These are phyloP conservation scores for Colistium nudipinnis DNA, from an alignment of 2,113 vertebrate species.

Conservation along the genomic window DNA sequence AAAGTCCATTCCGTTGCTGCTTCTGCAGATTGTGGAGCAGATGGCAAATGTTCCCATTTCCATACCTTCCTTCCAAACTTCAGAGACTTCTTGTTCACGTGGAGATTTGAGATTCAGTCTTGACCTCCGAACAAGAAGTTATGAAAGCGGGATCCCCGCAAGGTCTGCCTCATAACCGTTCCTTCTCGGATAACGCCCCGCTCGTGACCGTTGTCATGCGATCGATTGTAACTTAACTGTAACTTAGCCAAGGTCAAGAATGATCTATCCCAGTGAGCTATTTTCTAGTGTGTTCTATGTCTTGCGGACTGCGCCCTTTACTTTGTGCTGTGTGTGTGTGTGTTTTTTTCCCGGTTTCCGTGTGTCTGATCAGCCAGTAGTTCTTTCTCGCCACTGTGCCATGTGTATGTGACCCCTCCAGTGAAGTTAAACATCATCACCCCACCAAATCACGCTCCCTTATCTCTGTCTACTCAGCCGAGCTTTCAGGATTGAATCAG, in stretches of 20 bases:
- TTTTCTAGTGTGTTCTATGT: constrained; percentile 10
- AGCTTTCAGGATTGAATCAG: constrained; percentile 62
- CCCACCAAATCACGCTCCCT: constrained; percentile 53
- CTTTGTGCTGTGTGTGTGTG: constrained; percentile 19
- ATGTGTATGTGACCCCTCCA: constrained; percentile 25
- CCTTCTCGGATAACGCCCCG: too few relatives aligned
- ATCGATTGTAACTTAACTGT: too few relatives aligned
- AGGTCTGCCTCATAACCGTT: background rate
- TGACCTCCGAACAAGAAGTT: background rate
- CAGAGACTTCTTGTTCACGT: background rate
- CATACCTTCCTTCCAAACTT: background rate
- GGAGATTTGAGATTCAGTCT: background rate
- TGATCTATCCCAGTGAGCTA: background rate
- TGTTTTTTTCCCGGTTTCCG: too few relatives aligned
- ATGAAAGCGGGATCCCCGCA: background rate
- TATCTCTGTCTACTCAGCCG: constrained; percentile 63
- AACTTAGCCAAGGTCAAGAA: background rate
- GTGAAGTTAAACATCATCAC: constrained; percentile 59
- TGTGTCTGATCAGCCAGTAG: constrained; percentile 44
- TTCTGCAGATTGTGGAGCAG: background rate
- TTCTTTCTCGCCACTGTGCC: constrained; percentile 24
- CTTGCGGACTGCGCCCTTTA: too few relatives aligned
- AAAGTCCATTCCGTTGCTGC: background rate
- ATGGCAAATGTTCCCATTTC: background rate
- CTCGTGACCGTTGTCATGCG: too few relatives aligned